Percentiles rank a stretch among this genome's conserved stretches.
These are phyloP conservation scores for Dugesia japonica DNA, from an alignment of 2,888 invertebrate species.

Conservation along the genomic window DNA sequence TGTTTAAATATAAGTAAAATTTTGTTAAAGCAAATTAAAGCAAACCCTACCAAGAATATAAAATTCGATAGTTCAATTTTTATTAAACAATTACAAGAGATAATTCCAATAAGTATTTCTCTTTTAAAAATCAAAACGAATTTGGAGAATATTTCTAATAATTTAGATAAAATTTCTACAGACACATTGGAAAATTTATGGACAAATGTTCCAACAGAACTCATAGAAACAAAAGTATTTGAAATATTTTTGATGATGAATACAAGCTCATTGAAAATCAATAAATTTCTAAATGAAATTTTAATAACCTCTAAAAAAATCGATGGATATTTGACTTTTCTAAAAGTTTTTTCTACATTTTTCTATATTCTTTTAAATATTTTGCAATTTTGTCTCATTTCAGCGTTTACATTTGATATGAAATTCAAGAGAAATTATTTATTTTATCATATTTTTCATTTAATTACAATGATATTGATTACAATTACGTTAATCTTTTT, in stretches of 20 bases:
- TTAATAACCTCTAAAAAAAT: background rate
- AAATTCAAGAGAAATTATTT: no score
- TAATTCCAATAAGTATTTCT: background rate
- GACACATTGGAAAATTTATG: background rate
- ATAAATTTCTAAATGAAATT: background rate
- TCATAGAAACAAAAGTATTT: background rate
- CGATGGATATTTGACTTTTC: background rate
- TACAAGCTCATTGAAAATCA: background rate
- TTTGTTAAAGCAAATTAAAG: background rate
- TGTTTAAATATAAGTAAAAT: background rate
- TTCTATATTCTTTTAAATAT: background rate
- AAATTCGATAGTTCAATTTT: background rate
- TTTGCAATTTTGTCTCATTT: background rate
- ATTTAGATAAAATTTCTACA: background rate
- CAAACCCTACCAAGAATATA: background rate
- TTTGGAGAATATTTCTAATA: background rate
- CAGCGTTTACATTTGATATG: background rate
- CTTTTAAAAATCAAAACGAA: background rate
- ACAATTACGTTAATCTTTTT: background rate
- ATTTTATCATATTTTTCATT: no score
- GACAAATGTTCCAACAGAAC: background rate
- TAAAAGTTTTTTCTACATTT: background rate
- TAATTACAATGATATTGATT: no score
- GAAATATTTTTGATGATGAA: background rate
- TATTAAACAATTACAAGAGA: background rate